A percentile compares a stretch with the other conserved stretches of the same genome.
These are phyloP conservation scores for Lysiphlebus fabarum DNA, from an alignment of 1,140 invertebrate species.

Conservation along the genomic window DNA sequence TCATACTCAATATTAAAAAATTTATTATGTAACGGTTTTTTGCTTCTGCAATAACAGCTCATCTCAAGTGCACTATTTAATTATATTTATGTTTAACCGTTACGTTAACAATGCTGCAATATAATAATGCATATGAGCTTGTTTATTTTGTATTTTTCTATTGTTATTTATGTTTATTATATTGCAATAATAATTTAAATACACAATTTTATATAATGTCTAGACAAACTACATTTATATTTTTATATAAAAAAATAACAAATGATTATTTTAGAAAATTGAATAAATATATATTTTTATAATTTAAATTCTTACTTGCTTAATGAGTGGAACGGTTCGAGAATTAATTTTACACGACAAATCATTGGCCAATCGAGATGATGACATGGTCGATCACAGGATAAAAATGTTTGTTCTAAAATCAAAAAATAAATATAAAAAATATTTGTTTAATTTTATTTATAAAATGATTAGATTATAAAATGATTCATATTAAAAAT, in stretches of 20 bases:
- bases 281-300: too few species aligned
- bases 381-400: conserved; percentile 71
- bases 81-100: conserved; percentile 6
- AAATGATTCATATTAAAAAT: too few species aligned
- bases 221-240: too few species aligned
- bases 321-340: conserved; percentile 66
- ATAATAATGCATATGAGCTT: conserved; percentile 5
- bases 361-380: conserved; percentile 78
- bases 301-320: conserved; percentile 58
- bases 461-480: too few species aligned
- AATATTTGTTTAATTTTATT: not conserved
- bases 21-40: conserved; percentile 22
- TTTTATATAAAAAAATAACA: too few species aligned
- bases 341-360: conserved; percentile 67
- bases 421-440: conserved; percentile 39
- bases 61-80: conserved; percentile 19
- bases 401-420: conserved; percentile 68
- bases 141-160: not conserved
- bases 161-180: too few species aligned
- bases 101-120: conserved; percentile 8
- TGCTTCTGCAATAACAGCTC: conserved; percentile 11
- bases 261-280: too few species aligned
- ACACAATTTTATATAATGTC: too few species aligned
- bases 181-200: too few species aligned
- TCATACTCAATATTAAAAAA: too few species aligned